Conservation (phyloP, 2,888 invertebrate genomes). For the Rotaria sp. region DNA sequence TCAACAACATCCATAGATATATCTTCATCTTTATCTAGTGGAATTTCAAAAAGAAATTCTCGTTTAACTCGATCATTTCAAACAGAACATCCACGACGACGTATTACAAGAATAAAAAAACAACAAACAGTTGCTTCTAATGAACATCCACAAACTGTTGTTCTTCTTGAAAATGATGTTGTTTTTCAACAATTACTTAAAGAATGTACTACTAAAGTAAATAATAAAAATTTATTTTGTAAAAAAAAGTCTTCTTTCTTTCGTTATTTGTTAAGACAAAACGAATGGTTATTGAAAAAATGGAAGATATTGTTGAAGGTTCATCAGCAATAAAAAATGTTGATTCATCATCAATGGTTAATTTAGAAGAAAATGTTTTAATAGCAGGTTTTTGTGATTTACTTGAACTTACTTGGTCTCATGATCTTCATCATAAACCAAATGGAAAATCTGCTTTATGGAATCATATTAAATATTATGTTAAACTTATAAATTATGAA, state of each 20-base stretch:
- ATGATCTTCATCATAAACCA: constrained; percentile 86
- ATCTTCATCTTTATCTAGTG: neutral
- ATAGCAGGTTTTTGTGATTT: constrained; percentile 96
- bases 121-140: neutral
- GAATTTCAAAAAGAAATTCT: neutral
- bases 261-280: constrained; percentile 68
- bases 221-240: neutral
- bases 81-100: neutral
- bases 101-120: neutral
- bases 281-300: constrained; percentile 94
- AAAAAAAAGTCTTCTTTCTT: neutral
- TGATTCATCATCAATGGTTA: constrained; percentile 61
- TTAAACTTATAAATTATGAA: constrained; percentile 36
- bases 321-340: constrained; percentile 65
- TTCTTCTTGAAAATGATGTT: neutral
- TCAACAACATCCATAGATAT: neutral
- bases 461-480: constrained; percentile 77
- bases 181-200: constrained; percentile 72
- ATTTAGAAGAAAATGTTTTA: constrained; percentile 81
- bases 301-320: constrained; percentile 79
- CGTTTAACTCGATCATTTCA: neutral
- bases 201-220: constrained; percentile 61
- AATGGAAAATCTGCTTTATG: constrained; percentile 91
- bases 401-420: constrained; percentile 91
- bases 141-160: neutral